Percentiles rank a stretch among this genome's conserved stretches.
phyloP scores from a whole-genome alignment of 2,888 invertebrate species.

The Leptothorax acervorum region DNA sequence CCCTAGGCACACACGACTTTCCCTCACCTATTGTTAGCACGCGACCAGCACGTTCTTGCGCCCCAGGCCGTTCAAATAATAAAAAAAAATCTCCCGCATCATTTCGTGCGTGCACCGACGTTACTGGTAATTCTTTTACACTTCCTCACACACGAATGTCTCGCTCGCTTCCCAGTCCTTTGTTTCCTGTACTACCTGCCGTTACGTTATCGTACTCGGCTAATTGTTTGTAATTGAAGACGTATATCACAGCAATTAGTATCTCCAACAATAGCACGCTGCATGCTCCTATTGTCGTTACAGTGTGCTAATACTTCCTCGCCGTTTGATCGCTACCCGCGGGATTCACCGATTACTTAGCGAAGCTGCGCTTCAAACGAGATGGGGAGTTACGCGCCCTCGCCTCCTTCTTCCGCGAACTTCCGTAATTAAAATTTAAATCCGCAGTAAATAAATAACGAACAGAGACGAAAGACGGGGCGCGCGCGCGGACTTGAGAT shows the following conservation, averaged over 20 bases:
- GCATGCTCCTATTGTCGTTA: not conserved
- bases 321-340: conserved; percentile 2
- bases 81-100: conserved; percentile 1
- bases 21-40: not conserved
- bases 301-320: conserved; percentile 16
- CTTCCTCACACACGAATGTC: not conserved
- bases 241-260: not conserved
- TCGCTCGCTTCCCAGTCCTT: not conserved
- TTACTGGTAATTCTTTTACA: not conserved
- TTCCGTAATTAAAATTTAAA: conserved; percentile 52
- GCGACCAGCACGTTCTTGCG: conserved; percentile 7
- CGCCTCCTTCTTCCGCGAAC: conserved; percentile 14
- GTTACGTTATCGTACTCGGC: not conserved
- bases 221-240: conserved; percentile 1
- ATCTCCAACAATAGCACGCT: not conserved
- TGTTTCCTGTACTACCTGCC: not conserved
- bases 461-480: not conserved
- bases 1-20: conserved; percentile 3
- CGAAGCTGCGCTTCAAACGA: conserved; percentile 30
- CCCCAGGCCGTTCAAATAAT: conserved; percentile 15
- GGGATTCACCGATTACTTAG: conserved; percentile 23
- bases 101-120: not conserved
- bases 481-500: conserved; percentile 4
- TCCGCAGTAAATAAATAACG: conserved; percentile 46
- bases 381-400: conserved; percentile 28